These are phyloP conservation scores for Heptranchias perlo DNA, from an alignment of 2,113 vertebrate genomes.

Conservation along the genomic window DNA sequence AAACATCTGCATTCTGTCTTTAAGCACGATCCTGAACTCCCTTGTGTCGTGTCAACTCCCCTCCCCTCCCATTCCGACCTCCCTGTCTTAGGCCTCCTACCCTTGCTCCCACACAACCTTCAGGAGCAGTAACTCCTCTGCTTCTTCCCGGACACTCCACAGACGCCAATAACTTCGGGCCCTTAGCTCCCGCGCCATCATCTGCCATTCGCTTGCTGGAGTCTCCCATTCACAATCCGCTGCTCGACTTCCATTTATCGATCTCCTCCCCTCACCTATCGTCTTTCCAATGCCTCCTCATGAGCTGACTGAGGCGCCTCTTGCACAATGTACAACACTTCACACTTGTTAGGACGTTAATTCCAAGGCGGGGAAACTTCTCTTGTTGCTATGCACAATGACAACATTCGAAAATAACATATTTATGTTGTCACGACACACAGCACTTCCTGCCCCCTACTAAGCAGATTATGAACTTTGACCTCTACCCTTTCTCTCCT, in stretches of 20 bases:
- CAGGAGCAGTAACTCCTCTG: neutral
- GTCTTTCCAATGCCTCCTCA: neutral
- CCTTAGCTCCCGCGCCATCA: neutral
- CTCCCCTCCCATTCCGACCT: neutral
- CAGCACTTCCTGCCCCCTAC: no score
- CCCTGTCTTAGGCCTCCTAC: neutral
- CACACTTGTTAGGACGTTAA: neutral
- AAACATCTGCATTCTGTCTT: neutral
- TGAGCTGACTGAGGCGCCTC: neutral
- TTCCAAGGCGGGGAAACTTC: neutral
- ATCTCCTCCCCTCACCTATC: neutral
- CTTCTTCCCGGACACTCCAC: neutral
- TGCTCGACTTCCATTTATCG: neutral
- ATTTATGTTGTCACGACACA: no score
- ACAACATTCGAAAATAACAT: no score
- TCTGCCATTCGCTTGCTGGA: neutral
- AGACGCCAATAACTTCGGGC: neutral
- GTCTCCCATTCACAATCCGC: neutral
- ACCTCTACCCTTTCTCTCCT: neutral
- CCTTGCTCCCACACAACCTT: neutral
- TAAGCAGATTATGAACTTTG: neutral
- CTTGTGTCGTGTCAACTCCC: neutral
- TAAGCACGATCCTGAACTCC: neutral
- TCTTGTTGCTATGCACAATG: neutral
- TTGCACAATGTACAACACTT: neutral